Evolutionary conservation across 2,797 vertebrate species (phyloP), one percentile per base, ranked within the genome.

Genomic region (Ambastaia sidthimunki): DNA sequence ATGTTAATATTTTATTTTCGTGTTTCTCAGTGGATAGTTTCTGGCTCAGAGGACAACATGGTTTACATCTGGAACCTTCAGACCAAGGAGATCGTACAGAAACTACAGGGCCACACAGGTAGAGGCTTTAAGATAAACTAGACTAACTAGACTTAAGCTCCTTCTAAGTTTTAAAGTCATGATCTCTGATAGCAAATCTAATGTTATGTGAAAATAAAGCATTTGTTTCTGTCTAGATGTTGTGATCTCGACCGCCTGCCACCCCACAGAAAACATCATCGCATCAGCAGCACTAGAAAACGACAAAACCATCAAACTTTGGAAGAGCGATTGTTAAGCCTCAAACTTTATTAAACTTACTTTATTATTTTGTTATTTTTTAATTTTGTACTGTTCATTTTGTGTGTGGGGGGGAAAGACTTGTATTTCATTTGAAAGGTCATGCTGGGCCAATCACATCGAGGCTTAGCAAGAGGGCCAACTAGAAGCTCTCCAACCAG

Each of bases 51-150:
- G 89, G 98, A 99, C 91, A 99, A 98, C 93, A 94, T 98, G 92
- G 98, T 99, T 85, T 99, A 99, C 73, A 98, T 99, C 85, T 99
- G 98, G 98, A 99, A 99, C 92, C 94, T 99, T 83, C 98, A 99
- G 92, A 99, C 98, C 0, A 99, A 99, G 93, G 98, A 99, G 95
- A 97, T 99, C 0, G 98, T 99, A 87, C 98, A 99, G 95, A 99
- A 99, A 83, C 90, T 99, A 84, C 98, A 98, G 87, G 97, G 98
- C 34, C 98, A 99, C 91, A 99, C 98, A 93, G 98, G 98, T 99
- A 88, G 81, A 86, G 6, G 7, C 66, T 28, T 23, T 18, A 67
- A 18, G 15, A 9, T n/a, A 50, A 3, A 65, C 1, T 31, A 19
- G 10, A 25, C 12, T 37, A 37, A 41, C 15, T 1, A 59, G n/a